Conservation (phyloP, 2,888 invertebrate genomes). For the Lepeophtheirus nordmannii region DNA sequence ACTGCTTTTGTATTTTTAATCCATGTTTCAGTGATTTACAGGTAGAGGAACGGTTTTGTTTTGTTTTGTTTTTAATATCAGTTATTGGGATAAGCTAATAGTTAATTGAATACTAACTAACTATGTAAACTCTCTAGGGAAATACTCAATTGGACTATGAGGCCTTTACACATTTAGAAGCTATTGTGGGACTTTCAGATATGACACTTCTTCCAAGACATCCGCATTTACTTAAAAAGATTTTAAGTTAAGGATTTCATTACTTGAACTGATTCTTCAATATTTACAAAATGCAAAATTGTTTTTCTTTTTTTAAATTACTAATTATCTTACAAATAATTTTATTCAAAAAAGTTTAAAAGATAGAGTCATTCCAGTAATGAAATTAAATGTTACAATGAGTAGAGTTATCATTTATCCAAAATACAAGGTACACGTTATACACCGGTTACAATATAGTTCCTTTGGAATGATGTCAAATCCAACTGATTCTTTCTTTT, state of each 20-base stretch:
- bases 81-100: background rate
- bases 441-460: too few relatives aligned
- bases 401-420: too few relatives aligned
- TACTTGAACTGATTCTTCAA: background rate
- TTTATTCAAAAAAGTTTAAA: too few relatives aligned
- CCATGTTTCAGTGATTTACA: constrained; percentile 10
- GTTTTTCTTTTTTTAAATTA: too few relatives aligned
- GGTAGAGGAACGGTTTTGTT: background rate
- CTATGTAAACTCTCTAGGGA: background rate
- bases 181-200: constrained; percentile 9
- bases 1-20: constrained; percentile 5
- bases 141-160: constrained; percentile 1
- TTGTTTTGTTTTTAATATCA: too few relatives aligned
- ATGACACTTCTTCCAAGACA: constrained; percentile 8
- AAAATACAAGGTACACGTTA: too few relatives aligned
- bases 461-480: too few relatives aligned
- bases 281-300: too few relatives aligned
- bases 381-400: too few relatives aligned
- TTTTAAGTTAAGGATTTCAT: background rate
- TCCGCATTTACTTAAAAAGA: background rate
- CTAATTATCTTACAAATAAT: too few relatives aligned
- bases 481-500: too few relatives aligned
- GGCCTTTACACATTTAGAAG: background rate
- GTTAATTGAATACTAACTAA: background rate
- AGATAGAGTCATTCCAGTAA: too few relatives aligned